Base-by-base conservation (phyloP, 2,888 invertebrate species). In the Hyles lineata region DNA sequence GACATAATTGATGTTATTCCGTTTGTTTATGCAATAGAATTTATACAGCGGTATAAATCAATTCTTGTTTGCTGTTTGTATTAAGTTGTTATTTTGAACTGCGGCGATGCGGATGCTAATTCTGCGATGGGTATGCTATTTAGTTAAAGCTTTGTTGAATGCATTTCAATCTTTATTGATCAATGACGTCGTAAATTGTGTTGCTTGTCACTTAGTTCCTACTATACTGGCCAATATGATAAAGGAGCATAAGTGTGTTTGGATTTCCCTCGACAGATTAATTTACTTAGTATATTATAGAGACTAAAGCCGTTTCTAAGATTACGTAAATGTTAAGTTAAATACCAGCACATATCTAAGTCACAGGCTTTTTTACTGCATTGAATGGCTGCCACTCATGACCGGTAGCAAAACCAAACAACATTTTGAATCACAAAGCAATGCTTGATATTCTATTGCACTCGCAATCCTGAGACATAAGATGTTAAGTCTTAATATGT, bases 1-100 rank as follows among this genome's bases (percentile, higher is more conserved):
- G 83, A 84, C 79, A 67, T 67, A 67, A 67, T 73, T 80, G 58
- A 58, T 25, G 35, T 58, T 67, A 72, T 43, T 67, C 32, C 67
- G 67, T 50, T 67, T 50, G 50, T 23, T 50, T 23, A 50, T 23
- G 43, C 43, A 50, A 67, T 67, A 50, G 43, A 67, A 50, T 50
- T 23, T 67, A 67, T 43, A 43, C 35, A 17, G 50, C 17, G 5
- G 67, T 50, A 19, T 32, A 23, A 50, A 67, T 67, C 23, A 67
- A 50, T 67, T 50, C 23, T 15, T 50, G 50, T 67, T 63, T 19
- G n/a, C n/a, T 62, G 19, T 43, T 63, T n/a, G 32, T 62, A 35
- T 43, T 43, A 15, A 67, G 23, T 67, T 67, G 15, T 43, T 67
- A 5, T 50, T 43, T 23, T 6, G 21, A 43, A 50, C 23, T 21